A percentile compares a stretch with the other conserved stretches of the same genome.
These are phyloP conservation scores for Zoanthus gigantus DNA, from an alignment of 92 coral and sea anemone genomes.

Conservation along the genomic window DNA sequence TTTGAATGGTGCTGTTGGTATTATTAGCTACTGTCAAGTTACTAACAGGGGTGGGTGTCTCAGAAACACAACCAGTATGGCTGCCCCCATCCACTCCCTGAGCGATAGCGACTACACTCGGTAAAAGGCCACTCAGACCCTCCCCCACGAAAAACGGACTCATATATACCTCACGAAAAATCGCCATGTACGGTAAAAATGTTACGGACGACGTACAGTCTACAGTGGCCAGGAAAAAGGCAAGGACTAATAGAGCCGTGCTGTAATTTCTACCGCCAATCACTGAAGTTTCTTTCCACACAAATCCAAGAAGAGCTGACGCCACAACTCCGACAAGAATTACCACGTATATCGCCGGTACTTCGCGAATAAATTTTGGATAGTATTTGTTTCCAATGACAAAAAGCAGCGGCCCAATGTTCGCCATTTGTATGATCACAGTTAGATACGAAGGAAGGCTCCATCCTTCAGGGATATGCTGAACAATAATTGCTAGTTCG, in stretches of 20 bases:
- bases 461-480: slow-evolving; percentile 96
- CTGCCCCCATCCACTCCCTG: slow-evolving; percentile 88
- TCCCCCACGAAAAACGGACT: slow-evolving; percentile 92
- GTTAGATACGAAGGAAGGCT: slow-evolving; percentile 91
- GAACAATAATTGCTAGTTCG: slow-evolving; percentile 94
- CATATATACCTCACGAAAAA: slow-evolving; percentile 79
- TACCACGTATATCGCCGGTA: slow-evolving; percentile 71
- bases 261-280: slow-evolving; percentile 88
- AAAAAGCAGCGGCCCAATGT: slow-evolving; percentile 86
- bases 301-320: slow-evolving; percentile 74
- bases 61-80: slow-evolving; percentile 59
- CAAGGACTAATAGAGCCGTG: slow-evolving; percentile 77
- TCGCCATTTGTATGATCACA: slow-evolving; percentile 93
- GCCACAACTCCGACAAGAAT: slow-evolving; percentile 69
- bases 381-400: slow-evolving; percentile 77
- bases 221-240: slow-evolving; percentile 85
- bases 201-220: slow-evolving; percentile 98
- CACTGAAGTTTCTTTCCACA: slow-evolving; percentile 84
- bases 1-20: slow-evolving; percentile 43
- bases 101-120: slow-evolving; percentile 88
- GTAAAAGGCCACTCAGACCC: slow-evolving; percentile 95
- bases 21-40: slow-evolving; percentile 9
- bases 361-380: slow-evolving; percentile 83
- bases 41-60: slow-evolving; percentile 19
- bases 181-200: slow-evolving; percentile 94